phyloP scores from a whole-genome alignment of 2,113 vertebrate genomes.

The Phocoena phocoena region DNA sequence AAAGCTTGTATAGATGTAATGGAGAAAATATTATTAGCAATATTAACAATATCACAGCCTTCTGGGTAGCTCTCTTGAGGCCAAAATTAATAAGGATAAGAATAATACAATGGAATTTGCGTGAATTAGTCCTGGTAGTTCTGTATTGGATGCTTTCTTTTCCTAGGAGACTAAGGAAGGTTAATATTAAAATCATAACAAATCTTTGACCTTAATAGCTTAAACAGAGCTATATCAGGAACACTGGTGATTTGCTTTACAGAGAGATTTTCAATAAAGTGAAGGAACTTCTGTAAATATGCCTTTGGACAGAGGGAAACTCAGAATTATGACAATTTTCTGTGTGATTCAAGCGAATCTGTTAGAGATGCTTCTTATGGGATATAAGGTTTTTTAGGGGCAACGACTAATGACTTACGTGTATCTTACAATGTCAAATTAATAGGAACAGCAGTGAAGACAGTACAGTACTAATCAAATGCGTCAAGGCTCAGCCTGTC shows the following conservation, averaged over 20 bases:
- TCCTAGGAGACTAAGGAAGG: not conserved
- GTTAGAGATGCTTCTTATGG: not conserved
- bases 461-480: not conserved
- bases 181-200: not conserved
- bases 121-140: not conserved
- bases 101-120: not conserved
- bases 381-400: not conserved
- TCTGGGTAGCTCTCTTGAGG: not conserved
- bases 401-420: not conserved
- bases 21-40: not conserved
- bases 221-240: not conserved
- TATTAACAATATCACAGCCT: not conserved
- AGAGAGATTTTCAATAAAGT: not conserved
- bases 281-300: not conserved
- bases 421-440: not conserved
- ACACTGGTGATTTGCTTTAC: not conserved
- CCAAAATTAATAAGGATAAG: not conserved
- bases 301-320: not conserved
- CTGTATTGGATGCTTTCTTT: not conserved
- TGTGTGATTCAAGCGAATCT: not conserved
- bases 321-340: not conserved
- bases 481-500: too few relatives aligned
- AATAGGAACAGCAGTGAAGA: not conserved
- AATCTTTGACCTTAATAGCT: not conserved
- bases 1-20: not conserved